phyloP scores from a whole-genome alignment of 2,888 invertebrate species.

The Lamproptera curius region DNA sequence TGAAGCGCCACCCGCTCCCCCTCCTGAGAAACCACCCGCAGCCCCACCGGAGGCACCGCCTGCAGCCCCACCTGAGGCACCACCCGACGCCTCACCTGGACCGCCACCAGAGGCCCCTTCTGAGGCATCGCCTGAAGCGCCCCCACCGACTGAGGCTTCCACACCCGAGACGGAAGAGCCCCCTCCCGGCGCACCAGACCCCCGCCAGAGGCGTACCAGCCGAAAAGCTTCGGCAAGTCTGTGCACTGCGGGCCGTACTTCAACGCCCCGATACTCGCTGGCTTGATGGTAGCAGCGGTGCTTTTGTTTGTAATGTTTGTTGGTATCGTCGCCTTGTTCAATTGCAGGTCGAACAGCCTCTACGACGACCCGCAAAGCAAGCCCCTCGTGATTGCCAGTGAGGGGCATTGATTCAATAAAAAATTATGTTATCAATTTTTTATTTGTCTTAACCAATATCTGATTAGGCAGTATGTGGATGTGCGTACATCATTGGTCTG shows the following conservation, averaged over 20 bases:
- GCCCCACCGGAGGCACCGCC: background rate
- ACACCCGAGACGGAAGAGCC: background rate
- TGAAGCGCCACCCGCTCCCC: background rate
- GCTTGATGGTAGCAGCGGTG: conserved; percentile 34
- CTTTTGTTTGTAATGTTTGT: conserved; percentile 32
- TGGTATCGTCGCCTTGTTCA: conserved; percentile 35
- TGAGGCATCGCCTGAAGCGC: background rate
- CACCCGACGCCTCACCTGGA: background rate
- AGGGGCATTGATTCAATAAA: conserved; percentile 9
- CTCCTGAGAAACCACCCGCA: too few species aligned
- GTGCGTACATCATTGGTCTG: too few species aligned
- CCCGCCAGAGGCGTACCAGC: background rate
- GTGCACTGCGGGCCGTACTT: conserved; percentile 50
- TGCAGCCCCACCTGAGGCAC: background rate
- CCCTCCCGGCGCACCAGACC: background rate
- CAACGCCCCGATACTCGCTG: conserved; percentile 35
- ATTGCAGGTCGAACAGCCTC: conserved; percentile 35
- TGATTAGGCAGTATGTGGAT: too few species aligned
- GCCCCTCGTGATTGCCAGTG: conserved; percentile 18
- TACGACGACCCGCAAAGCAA: conserved; percentile 48
- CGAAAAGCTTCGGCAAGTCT: conserved; percentile 1
- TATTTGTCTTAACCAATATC: too few species aligned
- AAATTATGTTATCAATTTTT: background rate
- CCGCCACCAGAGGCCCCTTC: background rate
- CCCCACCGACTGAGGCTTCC: background rate